Base-by-base conservation (phyloP, 2,888 invertebrate species). In the Myathropa florea region DNA sequence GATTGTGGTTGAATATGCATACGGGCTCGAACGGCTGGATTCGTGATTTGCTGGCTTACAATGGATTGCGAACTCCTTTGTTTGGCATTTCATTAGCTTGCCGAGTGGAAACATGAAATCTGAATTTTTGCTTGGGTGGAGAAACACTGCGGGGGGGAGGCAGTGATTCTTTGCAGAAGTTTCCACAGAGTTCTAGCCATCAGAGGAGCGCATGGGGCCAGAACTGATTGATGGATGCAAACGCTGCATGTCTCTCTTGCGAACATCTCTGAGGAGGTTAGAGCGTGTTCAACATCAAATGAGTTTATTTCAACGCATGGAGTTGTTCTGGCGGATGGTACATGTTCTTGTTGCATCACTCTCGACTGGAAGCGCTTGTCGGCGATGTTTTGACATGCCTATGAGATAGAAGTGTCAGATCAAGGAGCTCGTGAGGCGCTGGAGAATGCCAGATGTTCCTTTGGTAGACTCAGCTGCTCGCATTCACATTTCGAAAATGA, bases 31-130 rank as follows among this genome's bases (percentile, higher is more conserved):
- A 26, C 33, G 18, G n/a, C 68, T 64, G 61, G 72, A 59, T 76
- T 84, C 80, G 80, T 84, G 84, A 84, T 80, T 76, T 78, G 46
- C 28, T 60, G 67, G 61, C 23, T 57, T 3, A 64, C 64, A 78
- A 30, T 83, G 14, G 23, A 53, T 67, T 75, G 65, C 70, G 53
- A 70, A 64, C 57, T 78, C 24, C 24, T 79, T 65, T 59, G 24
- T 46, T 78, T 70, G 3, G 39, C 36, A 39, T 63, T 63, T 63
- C 33, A 30, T 33, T 63, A 24, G 30, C 14, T 4, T n/a, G 30
- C 30, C 10, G 10, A 46, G 39, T 46, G 39, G n/a, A 46, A 46
- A 18, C 39, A 46, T n/a, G 39, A 46, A 46, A 46, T 46, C 4
- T 46, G 18, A 6, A 18, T 6, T 24, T 30, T 12, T 18, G 21